Evolutionary conservation across 1,140 invertebrate species (phyloP), one percentile per base, ranked within the genome.

Genomic region (Zaprionus kolodkinae): DNA sequence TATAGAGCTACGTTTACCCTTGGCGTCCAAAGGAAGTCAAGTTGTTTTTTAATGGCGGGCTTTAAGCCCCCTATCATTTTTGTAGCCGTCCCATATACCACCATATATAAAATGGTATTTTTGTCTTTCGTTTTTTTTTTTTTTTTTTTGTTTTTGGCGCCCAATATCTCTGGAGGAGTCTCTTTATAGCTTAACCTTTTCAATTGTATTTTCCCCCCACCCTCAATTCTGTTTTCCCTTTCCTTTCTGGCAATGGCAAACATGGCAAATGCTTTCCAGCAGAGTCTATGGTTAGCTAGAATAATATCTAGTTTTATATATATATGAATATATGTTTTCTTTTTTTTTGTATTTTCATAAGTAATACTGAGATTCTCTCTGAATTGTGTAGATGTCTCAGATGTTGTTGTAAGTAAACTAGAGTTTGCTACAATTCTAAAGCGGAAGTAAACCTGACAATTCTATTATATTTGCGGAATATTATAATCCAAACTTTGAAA

Each of bases 311-410:
- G 25, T 55, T 15, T 62, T 17, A 64, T n/a, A 65, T 33, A 13
- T 66, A 50, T 67, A 38, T 57, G 48, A 48, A 21, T 61, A 30
- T 52, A 13, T 57, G 25, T 72, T 50, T 67, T 78, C 54, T 60
- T 21, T 48, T 61, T 17, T 13, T 61, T 25, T 85, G 74, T 78
- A 72, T 77, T 79, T 69, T 82, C 66, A 65, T 78, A 79, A 81
- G 63, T 89, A 89, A 89, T 89, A 89, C 85, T 89, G 85, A 89
- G 85, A 89, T 89, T 89, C 85, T 81, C 68, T 70, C 74, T 45
- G 40, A 76, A 67, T 78, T 21, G 2, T 21, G 1, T 88, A 78
- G 84, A 78, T 80, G 83, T 87, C 81, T 85, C 81, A 84, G 83
- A 30, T 30, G 27, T 0, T 30, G 70, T 54, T 74, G 15, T 12